phyloP scores from a whole-genome alignment of 2,888 invertebrate genomes.

The Lottia gigantea region DNA sequence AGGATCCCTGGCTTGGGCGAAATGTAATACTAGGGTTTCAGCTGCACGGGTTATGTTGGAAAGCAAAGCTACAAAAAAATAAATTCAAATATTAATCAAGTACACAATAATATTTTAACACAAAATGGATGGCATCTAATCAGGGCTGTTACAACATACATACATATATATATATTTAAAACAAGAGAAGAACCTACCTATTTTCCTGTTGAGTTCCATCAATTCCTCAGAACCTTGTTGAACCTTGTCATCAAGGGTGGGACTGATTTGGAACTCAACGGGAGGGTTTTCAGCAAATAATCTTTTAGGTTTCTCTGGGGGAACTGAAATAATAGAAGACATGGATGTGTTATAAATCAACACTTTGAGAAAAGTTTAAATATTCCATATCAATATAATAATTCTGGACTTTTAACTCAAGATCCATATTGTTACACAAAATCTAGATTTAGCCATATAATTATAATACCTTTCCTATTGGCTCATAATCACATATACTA shows the following conservation, averaged over 20 bases:
- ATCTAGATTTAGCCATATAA: no score
- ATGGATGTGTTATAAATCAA: no score
- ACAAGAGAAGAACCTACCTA: neutral
- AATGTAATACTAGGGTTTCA: constrained; percentile 80
- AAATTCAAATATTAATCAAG: no score
- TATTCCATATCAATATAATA: no score
- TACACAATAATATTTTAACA: no score
- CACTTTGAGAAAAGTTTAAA: no score
- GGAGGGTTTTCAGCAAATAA: neutral
- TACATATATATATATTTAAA: neutral
- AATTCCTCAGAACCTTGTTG: constrained; percentile 9
- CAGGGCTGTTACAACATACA: no score
- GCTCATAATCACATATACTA: no score
- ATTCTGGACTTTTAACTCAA: no score
- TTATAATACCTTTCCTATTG: no score
- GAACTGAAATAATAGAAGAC: neutral
- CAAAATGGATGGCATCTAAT: no score
- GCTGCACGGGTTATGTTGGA: constrained; percentile 81
- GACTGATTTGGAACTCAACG: constrained; percentile 1
- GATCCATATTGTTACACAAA: no score
- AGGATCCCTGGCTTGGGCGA: constrained; percentile 76
- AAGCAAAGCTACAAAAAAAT: constrained; percentile 74
- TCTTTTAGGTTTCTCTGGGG: neutral
- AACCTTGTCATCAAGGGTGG: neutral
- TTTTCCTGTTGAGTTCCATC: neutral